These are phyloP conservation scores for Ochotona curzoniae DNA, from an alignment of 2,113 vertebrate species.

Conservation along the genomic window DNA sequence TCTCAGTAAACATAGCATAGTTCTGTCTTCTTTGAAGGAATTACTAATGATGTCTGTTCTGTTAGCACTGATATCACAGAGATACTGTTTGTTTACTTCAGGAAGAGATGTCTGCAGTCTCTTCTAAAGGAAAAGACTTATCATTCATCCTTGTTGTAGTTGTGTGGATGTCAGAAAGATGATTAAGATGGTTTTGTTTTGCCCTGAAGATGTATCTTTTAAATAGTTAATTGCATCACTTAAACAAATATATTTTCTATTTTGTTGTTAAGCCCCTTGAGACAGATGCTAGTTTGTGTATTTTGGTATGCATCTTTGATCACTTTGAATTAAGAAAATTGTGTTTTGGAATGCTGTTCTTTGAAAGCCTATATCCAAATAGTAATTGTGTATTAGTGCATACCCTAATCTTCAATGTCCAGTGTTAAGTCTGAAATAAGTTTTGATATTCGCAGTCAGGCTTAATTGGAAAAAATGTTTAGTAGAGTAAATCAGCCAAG, in stretches of 20 bases:
- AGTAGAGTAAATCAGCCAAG: not conserved
- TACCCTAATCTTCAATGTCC: not conserved
- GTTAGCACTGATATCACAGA: not conserved
- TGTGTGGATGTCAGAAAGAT: conserved; percentile 17
- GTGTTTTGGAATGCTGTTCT: not conserved
- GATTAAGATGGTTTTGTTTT: conserved; percentile 58
- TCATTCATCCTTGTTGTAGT: not conserved
- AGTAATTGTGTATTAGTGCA: not conserved
- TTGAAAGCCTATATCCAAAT: not conserved
- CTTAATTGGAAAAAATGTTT: conserved; percentile 39
- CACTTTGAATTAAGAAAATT: not conserved
- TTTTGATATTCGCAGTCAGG: conserved; percentile 23
- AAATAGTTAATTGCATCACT: not conserved
- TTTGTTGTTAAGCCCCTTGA: conserved; percentile 52
- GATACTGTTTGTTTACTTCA: conserved; percentile 41
- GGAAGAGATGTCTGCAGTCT: conserved; percentile 32
- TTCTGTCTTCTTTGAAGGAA: not conserved
- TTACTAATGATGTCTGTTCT: not conserved
- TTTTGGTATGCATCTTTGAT: not conserved
- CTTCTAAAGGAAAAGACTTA: not conserved
- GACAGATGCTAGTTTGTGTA: not conserved
- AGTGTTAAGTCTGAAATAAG: conserved; percentile 20
- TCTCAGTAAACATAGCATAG: conserved; percentile 45
- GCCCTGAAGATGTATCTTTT: conserved; percentile 23
- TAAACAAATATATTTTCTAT: conserved; percentile 50